Percentiles rank a stretch among this genome's conserved stretches.
These are phyloP conservation scores for Oncopeltus fasciatus DNA, from an alignment of 1,140 invertebrate genomes.

Conservation along the genomic window DNA sequence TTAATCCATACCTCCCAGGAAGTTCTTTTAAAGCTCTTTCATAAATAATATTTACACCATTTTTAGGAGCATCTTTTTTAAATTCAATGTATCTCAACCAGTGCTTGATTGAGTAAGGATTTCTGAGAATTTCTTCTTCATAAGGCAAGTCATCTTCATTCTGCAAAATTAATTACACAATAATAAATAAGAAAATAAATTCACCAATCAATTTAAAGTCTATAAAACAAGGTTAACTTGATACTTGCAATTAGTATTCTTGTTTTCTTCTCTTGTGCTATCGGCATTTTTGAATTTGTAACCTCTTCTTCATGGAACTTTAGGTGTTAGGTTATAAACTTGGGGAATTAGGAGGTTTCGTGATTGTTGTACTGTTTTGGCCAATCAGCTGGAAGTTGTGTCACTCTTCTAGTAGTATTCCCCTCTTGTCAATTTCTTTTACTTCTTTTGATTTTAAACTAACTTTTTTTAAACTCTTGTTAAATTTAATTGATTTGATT, in stretches of 20 bases:
- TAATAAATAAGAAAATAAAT: neutral
- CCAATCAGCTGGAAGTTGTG: neutral
- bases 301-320: no score
- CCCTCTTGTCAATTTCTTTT: neutral
- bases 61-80: constrained; percentile 68
- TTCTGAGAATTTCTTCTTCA: constrained; percentile 94
- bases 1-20: constrained; percentile 59
- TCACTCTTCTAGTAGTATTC: neutral
- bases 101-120: constrained; percentile 93
- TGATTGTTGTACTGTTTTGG: neutral
- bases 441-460: neutral
- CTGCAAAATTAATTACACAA: constrained; percentile 31
- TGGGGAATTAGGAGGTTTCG: no score
- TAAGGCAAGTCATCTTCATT: constrained; percentile 91
- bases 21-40: constrained; percentile 91
- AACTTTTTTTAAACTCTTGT: neutral
- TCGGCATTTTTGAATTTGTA: neutral
- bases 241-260: constrained; percentile 1
- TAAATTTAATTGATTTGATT: neutral
- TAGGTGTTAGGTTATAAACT: neutral
- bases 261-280: neutral
- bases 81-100: constrained; percentile 96
- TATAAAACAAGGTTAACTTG: no score
- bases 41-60: constrained; percentile 81
- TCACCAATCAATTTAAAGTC: no score